phyloP scores from a whole-genome alignment of 23 tunicate genomes.

The Diplosoma virens region DNA sequence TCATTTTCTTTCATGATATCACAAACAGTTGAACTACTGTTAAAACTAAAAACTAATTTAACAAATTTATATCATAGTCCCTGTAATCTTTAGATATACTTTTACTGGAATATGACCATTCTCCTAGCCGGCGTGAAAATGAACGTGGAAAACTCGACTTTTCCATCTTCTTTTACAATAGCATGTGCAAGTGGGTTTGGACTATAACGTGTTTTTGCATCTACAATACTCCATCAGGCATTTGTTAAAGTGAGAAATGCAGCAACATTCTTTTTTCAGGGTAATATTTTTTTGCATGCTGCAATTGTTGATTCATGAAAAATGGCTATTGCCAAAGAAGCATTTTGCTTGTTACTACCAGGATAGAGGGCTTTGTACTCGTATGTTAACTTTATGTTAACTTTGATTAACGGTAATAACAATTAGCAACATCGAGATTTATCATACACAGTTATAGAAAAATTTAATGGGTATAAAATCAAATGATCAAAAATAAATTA shows the following conservation, averaged over 20 bases:
- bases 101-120: neutral
- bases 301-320: too few species aligned
- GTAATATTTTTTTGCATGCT: neutral
- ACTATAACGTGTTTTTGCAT: neutral
- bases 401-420: too few species aligned
- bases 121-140: neutral
- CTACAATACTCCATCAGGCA: neutral
- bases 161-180: neutral
- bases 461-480: too few species aligned
- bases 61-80: too few species aligned
- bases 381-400: too few species aligned
- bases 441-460: too few species aligned
- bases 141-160: neutral
- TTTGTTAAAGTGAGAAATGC: neutral
- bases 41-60: too few species aligned
- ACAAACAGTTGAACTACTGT: too few species aligned
- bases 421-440: too few species aligned
- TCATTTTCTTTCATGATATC: too few species aligned
- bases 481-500: too few species aligned
- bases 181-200: neutral
- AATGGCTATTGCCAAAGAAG: neutral
- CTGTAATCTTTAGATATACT: too few species aligned
- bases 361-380: conserved; percentile 2
- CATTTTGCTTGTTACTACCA: neutral
- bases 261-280: neutral